phyloP scores from a whole-genome alignment of 2,888 invertebrate genomes.

The Choreutis nemorana region DNA sequence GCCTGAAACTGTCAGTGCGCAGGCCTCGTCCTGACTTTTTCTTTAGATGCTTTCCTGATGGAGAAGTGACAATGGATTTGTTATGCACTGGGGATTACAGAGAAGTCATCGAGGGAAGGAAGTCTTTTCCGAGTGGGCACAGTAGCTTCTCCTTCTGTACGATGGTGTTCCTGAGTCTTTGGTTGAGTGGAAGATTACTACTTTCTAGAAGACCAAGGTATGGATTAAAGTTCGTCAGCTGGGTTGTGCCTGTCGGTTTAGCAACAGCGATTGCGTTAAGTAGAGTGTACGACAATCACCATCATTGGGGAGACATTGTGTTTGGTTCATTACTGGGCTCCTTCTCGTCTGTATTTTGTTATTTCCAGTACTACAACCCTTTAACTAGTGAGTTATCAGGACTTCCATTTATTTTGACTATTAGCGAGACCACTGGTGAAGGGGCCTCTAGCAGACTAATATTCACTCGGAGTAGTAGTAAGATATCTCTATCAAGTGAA shows the following conservation, averaged over 20 bases:
- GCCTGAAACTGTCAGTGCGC: slow-evolving; percentile 67
- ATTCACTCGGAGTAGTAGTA: too few species aligned
- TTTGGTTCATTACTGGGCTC: slow-evolving; percentile 75
- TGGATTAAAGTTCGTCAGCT: slow-evolving; percentile 66
- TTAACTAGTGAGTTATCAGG: slow-evolving; percentile 20
- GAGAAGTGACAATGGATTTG: slow-evolving; percentile 48
- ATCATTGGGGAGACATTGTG: slow-evolving; percentile 85
- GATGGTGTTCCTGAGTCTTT: slow-evolving; percentile 75
- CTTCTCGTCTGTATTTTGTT: slow-evolving; percentile 68
- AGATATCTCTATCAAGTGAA: not conserved
- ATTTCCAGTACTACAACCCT: slow-evolving; percentile 73
- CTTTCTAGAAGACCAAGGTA: slow-evolving; percentile 68
- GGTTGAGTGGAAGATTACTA: slow-evolving; percentile 74
- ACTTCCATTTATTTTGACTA: slow-evolving; percentile 15
- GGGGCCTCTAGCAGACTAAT: too few species aligned
- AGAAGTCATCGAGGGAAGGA: slow-evolving; percentile 76
- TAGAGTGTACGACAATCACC: slow-evolving; percentile 86
- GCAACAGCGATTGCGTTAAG: slow-evolving; percentile 74
- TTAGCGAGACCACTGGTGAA: slow-evolving; percentile 8
- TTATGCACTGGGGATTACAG: slow-evolving; percentile 70
- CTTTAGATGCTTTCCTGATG: slow-evolving; percentile 83
- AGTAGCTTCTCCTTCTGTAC: slow-evolving; percentile 81
- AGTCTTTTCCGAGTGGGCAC: slow-evolving; percentile 90
- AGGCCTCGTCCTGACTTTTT: slow-evolving; percentile 86
- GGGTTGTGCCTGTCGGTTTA: slow-evolving; percentile 68